A percentile compares a stretch with the other conserved stretches of the same genome.
These are phyloP conservation scores for Hydroisotoma schaefferi DNA, from an alignment of 2,888 invertebrate species.

Conservation along the genomic window DNA sequence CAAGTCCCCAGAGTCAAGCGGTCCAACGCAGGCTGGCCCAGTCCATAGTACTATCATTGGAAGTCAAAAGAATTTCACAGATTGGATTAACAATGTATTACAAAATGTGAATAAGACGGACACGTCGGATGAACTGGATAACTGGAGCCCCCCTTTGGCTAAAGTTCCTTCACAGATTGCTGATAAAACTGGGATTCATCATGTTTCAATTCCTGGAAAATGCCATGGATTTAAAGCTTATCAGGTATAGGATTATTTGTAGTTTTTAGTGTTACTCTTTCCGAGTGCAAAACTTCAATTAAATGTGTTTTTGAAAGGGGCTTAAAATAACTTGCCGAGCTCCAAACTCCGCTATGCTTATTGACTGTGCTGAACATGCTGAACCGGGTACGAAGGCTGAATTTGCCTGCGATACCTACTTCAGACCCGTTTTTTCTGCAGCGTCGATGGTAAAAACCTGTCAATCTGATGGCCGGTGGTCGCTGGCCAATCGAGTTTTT, in stretches of 20 bases:
- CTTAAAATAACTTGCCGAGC: slow-evolving; percentile 26
- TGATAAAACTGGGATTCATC: slow-evolving; percentile 6
- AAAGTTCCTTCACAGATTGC: neutral
- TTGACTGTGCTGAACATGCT: slow-evolving; percentile 14
- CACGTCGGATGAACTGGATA: neutral
- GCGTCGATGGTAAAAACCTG: slow-evolving; percentile 30
- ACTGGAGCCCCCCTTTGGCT: neutral
- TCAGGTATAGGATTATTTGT: neutral
- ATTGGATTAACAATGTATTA: slow-evolving; percentile 4
- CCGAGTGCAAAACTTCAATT: neutral
- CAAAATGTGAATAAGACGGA: neutral
- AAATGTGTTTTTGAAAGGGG: slow-evolving; percentile 22
- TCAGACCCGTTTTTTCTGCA: slow-evolving; percentile 25
- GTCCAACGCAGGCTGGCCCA: too few relatives aligned
- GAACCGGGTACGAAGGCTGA: slow-evolving; percentile 30
- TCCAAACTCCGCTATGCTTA: slow-evolving; percentile 14
- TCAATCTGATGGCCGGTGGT: slow-evolving; percentile 32
- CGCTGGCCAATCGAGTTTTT: slow-evolving; percentile 28
- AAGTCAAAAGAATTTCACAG: neutral
- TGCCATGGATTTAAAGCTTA: slow-evolving; percentile 7
- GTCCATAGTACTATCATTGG: neutral
- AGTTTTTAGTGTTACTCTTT: neutral
- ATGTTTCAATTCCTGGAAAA: neutral
- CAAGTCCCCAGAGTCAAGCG: too few relatives aligned
- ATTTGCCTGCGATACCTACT: slow-evolving; percentile 29